phyloP scores from a whole-genome alignment of 2,797 vertebrate species.

The Cephalopachus bancanus region DNA sequence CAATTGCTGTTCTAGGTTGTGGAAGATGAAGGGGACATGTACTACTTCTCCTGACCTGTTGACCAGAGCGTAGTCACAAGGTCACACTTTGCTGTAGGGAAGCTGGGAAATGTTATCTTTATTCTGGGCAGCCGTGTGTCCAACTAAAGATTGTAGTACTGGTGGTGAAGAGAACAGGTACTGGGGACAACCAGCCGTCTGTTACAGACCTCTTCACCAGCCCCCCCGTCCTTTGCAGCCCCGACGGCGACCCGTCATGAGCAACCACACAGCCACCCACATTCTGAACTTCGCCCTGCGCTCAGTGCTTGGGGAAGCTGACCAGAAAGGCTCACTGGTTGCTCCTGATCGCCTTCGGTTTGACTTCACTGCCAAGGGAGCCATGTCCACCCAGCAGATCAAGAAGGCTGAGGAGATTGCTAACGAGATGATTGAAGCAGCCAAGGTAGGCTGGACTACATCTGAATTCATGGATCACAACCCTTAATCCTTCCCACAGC shows the following conservation, averaged over 20 bases:
- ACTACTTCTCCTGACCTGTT: not conserved
- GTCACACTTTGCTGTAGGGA: not conserved
- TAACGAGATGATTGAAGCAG: slow-evolving; percentile 93
- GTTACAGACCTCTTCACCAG: not conserved
- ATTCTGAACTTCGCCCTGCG: slow-evolving; percentile 97
- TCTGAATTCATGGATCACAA: not conserved
- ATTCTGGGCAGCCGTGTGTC: not conserved
- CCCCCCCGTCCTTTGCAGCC: slow-evolving; percentile 87
- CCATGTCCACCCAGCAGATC: slow-evolving; percentile 95
- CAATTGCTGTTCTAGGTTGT: not conserved
- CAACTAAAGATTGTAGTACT: not conserved
- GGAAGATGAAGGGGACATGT: not conserved
- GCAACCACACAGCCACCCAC: slow-evolving; percentile 98
- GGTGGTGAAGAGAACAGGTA: not conserved
- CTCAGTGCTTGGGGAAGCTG: slow-evolving; percentile 95
- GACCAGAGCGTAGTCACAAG: not conserved
- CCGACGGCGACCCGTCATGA: slow-evolving; percentile 96
- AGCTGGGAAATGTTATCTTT: not conserved
- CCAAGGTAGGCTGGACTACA: slow-evolving; percentile 90
- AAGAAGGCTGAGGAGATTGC: slow-evolving; percentile 94
- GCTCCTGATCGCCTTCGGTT: slow-evolving; percentile 97
- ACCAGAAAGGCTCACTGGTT: slow-evolving; percentile 97
- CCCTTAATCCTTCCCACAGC: too few species aligned
- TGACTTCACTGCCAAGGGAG: slow-evolving; percentile 98
- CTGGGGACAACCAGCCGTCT: not conserved